Base-by-base conservation (phyloP, 2,888 invertebrate genomes). In the Ptychoptera albimana region DNA sequence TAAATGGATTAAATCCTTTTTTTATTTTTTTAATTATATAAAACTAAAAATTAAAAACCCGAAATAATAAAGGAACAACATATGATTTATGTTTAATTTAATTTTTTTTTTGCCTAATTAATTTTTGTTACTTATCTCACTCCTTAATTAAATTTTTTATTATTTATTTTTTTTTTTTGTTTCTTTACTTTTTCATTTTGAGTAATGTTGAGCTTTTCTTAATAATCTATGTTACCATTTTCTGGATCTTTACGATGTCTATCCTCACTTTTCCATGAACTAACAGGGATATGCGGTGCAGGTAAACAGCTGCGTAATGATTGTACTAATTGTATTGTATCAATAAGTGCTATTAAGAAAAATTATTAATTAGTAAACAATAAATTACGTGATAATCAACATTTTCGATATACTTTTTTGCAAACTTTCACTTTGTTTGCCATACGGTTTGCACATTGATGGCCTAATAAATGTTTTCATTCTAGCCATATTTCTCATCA, bases 391-490 rank as follows among this genome's bases (percentile, higher is more conserved):
- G 23, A 23, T 23, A 5, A 23, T n/a, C n/a, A n/a, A n/a, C n/a
- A 23, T 23, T 23, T 70, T n/a, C n/a, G n/a, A n/a, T n/a, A n/a
- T 68, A 86, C 86, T 86, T 71, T 87, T 87, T 66, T 87, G 86
- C 54, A 87, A 70, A 58, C 85, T 82, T 68, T 87, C 87, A 50
- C 85, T 85, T 66, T 87, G 87, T 63, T 87, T 87, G 51, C 87
- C 87, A 63, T 87, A 87, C 15, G 87, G 87, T 65, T 87, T 87
- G 47, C 86, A 87, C 87, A 87, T 87, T 47, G 87, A 80, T 49
- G 86, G 87, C 46, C 86, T 73, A 54, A 87, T 85, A 58, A 85
- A 87, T 41, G 84, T 82, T 61, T 87, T 84, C 84, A 87, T 87
- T 57, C 86, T 76, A 53, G 81, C 79, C 79, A 87, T 79, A 64